These are phyloP conservation scores for Lasioglossum baleicum DNA, from an alignment of 1,140 invertebrate genomes.

Conservation along the genomic window DNA sequence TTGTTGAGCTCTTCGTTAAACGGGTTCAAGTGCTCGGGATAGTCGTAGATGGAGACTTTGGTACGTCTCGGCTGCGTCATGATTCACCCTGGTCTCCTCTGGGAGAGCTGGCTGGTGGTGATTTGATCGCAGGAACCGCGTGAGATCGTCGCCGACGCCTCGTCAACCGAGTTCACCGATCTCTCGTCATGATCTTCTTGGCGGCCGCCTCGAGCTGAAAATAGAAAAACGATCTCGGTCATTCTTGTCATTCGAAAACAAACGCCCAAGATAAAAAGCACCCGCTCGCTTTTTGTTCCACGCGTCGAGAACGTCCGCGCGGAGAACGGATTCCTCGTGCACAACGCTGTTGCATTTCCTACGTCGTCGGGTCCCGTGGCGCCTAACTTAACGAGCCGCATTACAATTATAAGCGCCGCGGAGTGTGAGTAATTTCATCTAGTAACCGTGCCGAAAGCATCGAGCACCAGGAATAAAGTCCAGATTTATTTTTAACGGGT, in stretches of 20 bases:
- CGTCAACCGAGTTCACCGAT: slow-evolving; percentile 42
- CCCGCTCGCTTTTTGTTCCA: no score
- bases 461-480: slow-evolving; percentile 34
- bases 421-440: slow-evolving; percentile 4
- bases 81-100: slow-evolving; percentile 39
- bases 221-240: neutral
- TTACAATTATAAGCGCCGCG: neutral
- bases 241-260: neutral
- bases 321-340: no score
- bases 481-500: slow-evolving; percentile 45
- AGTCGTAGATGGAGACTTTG: slow-evolving; percentile 82
- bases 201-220: slow-evolving; percentile 22
- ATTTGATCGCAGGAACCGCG: slow-evolving; percentile 2
- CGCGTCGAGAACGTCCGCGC: no score
- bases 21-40: slow-evolving; percentile 87
- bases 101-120: slow-evolving; percentile 3
- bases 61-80: slow-evolving; percentile 72
- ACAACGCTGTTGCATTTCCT: neutral
- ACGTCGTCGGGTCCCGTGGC: neutral
- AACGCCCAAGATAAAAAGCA: neutral
- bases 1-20: slow-evolving; percentile 83
- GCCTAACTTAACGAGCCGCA: neutral
- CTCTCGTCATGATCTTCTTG: slow-evolving; percentile 33
- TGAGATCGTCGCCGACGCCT: slow-evolving; percentile 15
- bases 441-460: slow-evolving; percentile 12